Evolutionary conservation across 2,888 invertebrate species (phyloP), one percentile per base, ranked within the genome.

Genomic region (Drosophila nigritarsus): DNA sequence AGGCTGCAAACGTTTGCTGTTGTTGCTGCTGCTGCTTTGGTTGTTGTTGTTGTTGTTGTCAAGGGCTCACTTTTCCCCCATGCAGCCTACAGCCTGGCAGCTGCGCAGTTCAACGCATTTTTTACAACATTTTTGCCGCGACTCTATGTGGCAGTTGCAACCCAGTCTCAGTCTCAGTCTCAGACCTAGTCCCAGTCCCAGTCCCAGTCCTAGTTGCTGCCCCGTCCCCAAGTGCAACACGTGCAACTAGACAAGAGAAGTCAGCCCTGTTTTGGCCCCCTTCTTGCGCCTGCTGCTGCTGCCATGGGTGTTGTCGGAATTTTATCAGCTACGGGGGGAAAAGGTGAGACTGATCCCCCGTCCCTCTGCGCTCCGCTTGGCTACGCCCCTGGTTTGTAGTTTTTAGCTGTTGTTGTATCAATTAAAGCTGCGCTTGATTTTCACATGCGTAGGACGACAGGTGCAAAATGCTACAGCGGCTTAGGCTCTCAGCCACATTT

Each of bases 361-460:
- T 30, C 7, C 7, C 8, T 2, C 2, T 48, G 6, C 18, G 18
- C 27, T 3, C 13, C 55, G 27, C 55, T 55, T 29, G 27, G 40
- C 55, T 29, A n/a, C 55, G 55, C 55, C 29, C 29, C 55, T 55
- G 27, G 38, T 8, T 64, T 58, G 68, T 50, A 68, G 75, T 66
- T 56, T 71, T 71, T 65, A 56, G 83, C 65, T 78, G 79, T 75
- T 83, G 84, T 85, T 85, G 84, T 81, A 85, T 85, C 89, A 85
- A 85, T 85, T 85, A 85, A 85, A 88, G 89, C 78, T 87, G 87
- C 59, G 85, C 87, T 89, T 83, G 85, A 88, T 78, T 85, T 85
- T 88, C 83, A 83, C 89, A 88, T 88, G 89, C 85, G 81, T 83
- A 79, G 88, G 85, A 78, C 90, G 88, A 86, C 90, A 87, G 87